Base-by-base conservation (phyloP, 2,797 vertebrate species). In the Setipinna tenuifilis region DNA sequence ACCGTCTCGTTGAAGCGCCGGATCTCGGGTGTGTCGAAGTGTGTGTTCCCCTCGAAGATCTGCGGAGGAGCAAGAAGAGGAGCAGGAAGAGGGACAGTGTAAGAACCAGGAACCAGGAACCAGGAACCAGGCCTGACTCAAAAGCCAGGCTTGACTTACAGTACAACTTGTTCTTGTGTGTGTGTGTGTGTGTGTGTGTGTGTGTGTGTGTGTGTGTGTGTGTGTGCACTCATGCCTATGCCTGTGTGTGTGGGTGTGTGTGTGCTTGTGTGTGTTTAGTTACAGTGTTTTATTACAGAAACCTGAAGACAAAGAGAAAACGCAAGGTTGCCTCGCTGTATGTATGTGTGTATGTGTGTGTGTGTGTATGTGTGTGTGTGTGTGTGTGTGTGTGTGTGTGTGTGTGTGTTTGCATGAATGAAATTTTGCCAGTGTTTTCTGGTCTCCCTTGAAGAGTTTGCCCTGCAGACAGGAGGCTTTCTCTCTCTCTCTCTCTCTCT, bases 1-100 rank as follows among this genome's bases (percentile, higher is more conserved):
- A 95, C 95, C 23, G 98, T 93, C 31, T 98, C 95, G 1, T 98
- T 97, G 65, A 99, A 99, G 86, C 98, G 91, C 23, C 98, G 95
- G 83, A 99, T 96, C 91, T 99, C 98, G 0, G 98, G 98, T 6
- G 97, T 97, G 86, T 99, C 98, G 0, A 97, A 99, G 93, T 99
- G 97, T 87, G 96, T 95, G 93, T 99, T 99, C n/a, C 98, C 98
- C 92, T 99, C 98, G 83, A 99, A 99, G 82, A 99, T 94, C 98
- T 98, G 92, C 21, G 87, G 61, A 62, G 59, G 61, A 83, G 65
- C 44, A 41, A 28, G 17, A 48, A 41, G 19, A 16, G 83, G 50
- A 10, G 65, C 83, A 90, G 48, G 78, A 83, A 89, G 83, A 58
- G 83, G 88, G 58, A 82, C n/a, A 65, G n/a, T 2, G 12, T 25